phyloP scores from a whole-genome alignment of 2,888 invertebrate species.

The Tetramorium bicarinatum region DNA sequence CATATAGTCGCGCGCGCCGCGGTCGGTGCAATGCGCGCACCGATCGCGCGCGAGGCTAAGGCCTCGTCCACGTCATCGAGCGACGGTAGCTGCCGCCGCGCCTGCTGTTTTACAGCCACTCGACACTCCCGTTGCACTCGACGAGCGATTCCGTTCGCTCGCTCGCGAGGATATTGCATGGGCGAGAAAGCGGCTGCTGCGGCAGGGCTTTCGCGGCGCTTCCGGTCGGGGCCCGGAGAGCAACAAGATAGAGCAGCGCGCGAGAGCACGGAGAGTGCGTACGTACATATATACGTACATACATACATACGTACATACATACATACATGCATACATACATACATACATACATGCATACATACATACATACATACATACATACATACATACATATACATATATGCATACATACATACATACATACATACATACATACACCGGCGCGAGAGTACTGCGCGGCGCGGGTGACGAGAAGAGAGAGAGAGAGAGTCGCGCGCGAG shows the following conservation, averaged over 20 bases:
- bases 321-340: too few species aligned
- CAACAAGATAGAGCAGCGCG: constrained; percentile 35
- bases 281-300: too few species aligned
- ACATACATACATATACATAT: too few species aligned
- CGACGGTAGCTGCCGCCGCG: constrained; percentile 10
- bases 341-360: too few species aligned
- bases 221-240: constrained; percentile 46
- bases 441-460: constrained; percentile 4
- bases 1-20: constrained; percentile 4
- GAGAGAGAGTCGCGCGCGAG: background rate
- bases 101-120: constrained; percentile 17
- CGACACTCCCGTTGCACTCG: constrained; percentile 4
- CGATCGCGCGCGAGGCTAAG: background rate
- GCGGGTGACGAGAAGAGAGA: constrained; percentile 3
- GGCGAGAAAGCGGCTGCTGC: constrained; percentile 43
- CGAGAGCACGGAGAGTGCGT: background rate
- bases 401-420: too few species aligned
- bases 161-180: constrained; percentile 30
- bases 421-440: background rate
- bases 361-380: too few species aligned
- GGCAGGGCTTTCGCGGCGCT: constrained; percentile 37
- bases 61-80: constrained; percentile 31
- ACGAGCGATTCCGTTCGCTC: background rate
- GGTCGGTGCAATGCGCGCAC: constrained; percentile 35
- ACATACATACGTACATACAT: too few species aligned